Base-by-base conservation (phyloP, 2,888 invertebrate species). In the Drosophila flavopinicola region DNA sequence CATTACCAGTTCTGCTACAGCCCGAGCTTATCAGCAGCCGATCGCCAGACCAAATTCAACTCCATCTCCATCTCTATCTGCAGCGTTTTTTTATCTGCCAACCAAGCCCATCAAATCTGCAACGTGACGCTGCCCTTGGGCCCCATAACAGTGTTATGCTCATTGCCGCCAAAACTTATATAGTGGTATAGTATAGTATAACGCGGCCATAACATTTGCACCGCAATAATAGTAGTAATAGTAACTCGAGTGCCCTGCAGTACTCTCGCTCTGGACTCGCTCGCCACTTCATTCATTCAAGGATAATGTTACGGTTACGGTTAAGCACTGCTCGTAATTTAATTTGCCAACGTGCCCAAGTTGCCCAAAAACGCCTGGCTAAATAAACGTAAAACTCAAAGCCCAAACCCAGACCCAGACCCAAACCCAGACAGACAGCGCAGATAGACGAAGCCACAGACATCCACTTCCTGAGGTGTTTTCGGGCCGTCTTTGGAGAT, bases 151-250 rank as follows among this genome's bases (percentile, higher is more conserved):
- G 66, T 72, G 63, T 63, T 66, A 72, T 71, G 70, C 56, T 47
- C 54, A 66, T 66, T 71, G 56, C 39, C 35, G 23, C 39, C 57
- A 33, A 53, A 38, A 35, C 48, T 17, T 59, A 17, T 11, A 35
- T 53, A 38, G 25, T 39, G 32, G 30, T 38, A 25, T 42, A 32
- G 17, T 23, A 42, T 32, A 32, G 69, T 58, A 75, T 67, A 75
- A 77, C 72, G 75, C 74, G 78, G 79, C 72, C 82, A 87, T 87
- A 86, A 85, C 79, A 88, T 88, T 88, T 87, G 78, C 75, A 83
- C 88, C 78, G 80, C 86, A 85, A 80, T 84, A 87, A 87, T 79
- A 72, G 75, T 73, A 78, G 79, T 88, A 72, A 75, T 85, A 67
- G 69, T 49, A 59, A 51, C 68, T 48, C n/a, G 68, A 54, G 44